phyloP scores from a whole-genome alignment of 2,797 vertebrate genomes.

The Takifugu ocellatus region DNA sequence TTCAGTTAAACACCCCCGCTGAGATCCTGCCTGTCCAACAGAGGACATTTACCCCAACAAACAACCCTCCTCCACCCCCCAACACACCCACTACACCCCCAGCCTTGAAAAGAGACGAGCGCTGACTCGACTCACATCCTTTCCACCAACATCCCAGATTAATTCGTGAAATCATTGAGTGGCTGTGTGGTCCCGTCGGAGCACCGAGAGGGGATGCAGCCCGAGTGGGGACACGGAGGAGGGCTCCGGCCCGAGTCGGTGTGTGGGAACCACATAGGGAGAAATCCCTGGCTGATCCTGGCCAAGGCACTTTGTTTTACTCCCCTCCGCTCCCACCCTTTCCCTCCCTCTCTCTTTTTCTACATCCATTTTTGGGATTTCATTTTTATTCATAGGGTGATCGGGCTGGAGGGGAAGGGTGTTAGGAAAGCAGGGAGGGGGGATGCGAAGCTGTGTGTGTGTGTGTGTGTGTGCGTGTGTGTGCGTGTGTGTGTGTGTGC shows the following conservation, averaged over 20 bases:
- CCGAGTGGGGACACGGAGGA: slow-evolving; percentile 74
- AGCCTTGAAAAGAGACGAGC: slow-evolving; percentile 35
- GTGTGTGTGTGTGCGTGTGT: slow-evolving; percentile 20
- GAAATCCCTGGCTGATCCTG: slow-evolving; percentile 86
- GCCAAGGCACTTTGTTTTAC: slow-evolving; percentile 80
- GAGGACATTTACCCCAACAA: slow-evolving; percentile 65
- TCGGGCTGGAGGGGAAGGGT: slow-evolving; percentile 76
- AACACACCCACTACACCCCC: slow-evolving; percentile 30
- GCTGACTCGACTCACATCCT: slow-evolving; percentile 51
- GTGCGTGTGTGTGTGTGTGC: slow-evolving; percentile 27
- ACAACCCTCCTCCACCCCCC: slow-evolving; percentile 29
- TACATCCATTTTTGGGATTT: slow-evolving; percentile 83
- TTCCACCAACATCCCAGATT: slow-evolving; percentile 42
- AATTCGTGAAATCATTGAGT: slow-evolving; percentile 74
- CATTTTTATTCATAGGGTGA: slow-evolving; percentile 85
- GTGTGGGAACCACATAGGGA: slow-evolving; percentile 93
- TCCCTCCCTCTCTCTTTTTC: slow-evolving; percentile 72
- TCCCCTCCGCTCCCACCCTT: slow-evolving; percentile 57
- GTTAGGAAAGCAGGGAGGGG: slow-evolving; percentile 77
- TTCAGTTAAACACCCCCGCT: slow-evolving; percentile 61
- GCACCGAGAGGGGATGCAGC: slow-evolving; percentile 61
- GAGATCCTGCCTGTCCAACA: slow-evolving; percentile 48
- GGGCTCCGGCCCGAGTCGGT: slow-evolving; percentile 78
- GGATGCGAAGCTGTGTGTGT: slow-evolving; percentile 25
- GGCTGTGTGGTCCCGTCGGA: slow-evolving; percentile 91